Evolutionary conservation across 2,888 invertebrate genomes (phyloP).

Genomic region (Polydrusus cervinus): DNA sequence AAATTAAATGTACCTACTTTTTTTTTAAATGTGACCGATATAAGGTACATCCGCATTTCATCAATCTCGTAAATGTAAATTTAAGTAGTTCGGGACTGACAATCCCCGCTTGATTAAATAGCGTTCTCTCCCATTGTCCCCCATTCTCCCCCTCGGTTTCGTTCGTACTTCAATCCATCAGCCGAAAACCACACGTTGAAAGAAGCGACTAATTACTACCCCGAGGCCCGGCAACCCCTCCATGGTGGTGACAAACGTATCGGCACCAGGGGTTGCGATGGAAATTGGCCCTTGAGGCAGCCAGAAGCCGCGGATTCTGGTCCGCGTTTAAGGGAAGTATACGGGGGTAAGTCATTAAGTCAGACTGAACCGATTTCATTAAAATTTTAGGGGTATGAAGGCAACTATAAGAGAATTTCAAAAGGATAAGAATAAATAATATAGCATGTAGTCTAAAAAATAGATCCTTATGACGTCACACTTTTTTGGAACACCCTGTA

Average conservation of each 20-base stretch:
- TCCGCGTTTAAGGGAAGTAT: not conserved
- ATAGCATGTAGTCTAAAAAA: no score
- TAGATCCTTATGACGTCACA: no score
- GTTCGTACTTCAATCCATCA: slow-evolving; percentile 42
- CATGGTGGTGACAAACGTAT: slow-evolving; percentile 53
- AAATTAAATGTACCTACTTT: no score
- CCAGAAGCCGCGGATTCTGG: slow-evolving; percentile 47
- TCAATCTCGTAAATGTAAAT: not conserved
- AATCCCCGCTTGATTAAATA: slow-evolving; percentile 30
- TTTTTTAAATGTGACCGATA: not conserved
- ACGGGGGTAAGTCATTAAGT: not conserved
- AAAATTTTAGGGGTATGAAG: no score
- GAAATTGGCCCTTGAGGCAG: slow-evolving; percentile 53
- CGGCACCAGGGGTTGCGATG: slow-evolving; percentile 53
- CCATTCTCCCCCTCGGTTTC: slow-evolving; percentile 5
- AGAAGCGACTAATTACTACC: slow-evolving; percentile 55
- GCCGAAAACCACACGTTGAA: slow-evolving; percentile 53
- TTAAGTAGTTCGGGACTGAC: slow-evolving; percentile 6
- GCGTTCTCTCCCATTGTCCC: not conserved
- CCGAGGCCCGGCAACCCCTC: slow-evolving; percentile 41
- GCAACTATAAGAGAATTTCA: no score
- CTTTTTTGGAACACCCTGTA: no score
- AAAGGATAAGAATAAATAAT: no score
- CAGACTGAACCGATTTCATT: no score
- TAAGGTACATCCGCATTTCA: not conserved